Evolutionary conservation across 2,113 vertebrate species (phyloP).

Genomic region (Corythornis cristatus): DNA sequence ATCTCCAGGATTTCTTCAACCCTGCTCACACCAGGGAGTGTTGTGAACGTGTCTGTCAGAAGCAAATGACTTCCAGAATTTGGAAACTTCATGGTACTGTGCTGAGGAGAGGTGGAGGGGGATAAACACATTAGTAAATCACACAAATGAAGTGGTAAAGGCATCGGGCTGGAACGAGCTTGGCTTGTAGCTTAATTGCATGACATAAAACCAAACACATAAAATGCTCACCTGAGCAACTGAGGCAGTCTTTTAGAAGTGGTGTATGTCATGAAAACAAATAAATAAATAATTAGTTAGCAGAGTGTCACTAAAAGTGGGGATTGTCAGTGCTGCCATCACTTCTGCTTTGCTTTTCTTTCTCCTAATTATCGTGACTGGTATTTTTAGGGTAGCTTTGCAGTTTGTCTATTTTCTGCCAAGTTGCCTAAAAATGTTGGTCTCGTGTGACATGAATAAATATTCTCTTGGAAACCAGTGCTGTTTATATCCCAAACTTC

Average conservation of each 20-base stretch:
- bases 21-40: neutral
- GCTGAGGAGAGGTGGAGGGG: neutral
- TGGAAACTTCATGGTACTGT: neutral
- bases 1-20: neutral
- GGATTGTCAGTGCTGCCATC: neutral
- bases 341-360: neutral
- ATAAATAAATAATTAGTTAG: neutral
- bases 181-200: neutral
- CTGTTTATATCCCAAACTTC: constrained; percentile 1
- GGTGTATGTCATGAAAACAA: neutral
- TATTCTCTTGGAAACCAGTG: constrained; percentile 9
- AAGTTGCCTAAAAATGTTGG: constrained; percentile 48
- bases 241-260: neutral
- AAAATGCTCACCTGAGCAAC: neutral
- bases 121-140: neutral
- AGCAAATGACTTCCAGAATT: neutral
- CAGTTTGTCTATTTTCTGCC: constrained; percentile 51
- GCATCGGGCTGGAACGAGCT: neutral
- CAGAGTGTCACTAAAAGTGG: neutral
- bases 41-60: neutral
- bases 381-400: constrained; percentile 62
- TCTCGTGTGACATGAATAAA: neutral
- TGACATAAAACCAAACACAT: neutral
- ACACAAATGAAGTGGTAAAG: neutral
- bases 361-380: neutral